Evolutionary conservation across 2,797 vertebrate genomes (phyloP).

Genomic region (Linurgus olivaceus): DNA sequence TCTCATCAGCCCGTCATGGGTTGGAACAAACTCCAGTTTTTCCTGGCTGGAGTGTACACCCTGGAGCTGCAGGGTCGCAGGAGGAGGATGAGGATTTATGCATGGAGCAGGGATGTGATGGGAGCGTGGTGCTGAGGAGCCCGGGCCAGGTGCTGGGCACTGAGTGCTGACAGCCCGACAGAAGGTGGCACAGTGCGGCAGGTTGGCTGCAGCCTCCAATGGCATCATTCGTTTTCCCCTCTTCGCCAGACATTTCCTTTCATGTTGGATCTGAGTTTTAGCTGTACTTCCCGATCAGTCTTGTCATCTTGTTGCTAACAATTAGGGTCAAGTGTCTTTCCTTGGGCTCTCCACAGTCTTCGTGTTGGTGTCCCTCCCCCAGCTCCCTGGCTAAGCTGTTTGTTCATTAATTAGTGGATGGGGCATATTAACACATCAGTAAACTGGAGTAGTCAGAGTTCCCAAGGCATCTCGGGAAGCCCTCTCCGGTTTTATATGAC

Average conservation of each 20-base stretch:
- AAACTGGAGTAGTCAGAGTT: conserved; percentile 62
- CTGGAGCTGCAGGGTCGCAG: not conserved
- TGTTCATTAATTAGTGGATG: conserved; percentile 71
- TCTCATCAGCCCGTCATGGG: not conserved
- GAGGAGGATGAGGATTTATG: not conserved
- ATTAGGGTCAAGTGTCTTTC: conserved; percentile 65
- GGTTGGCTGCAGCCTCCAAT: conserved; percentile 20
- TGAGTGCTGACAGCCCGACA: not conserved
- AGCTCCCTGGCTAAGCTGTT: conserved; percentile 63
- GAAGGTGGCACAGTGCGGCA: conserved; percentile 9
- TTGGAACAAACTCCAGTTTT: not conserved
- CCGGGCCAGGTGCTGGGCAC: not conserved
- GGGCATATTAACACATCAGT: conserved; percentile 68
- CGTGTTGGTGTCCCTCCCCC: conserved; percentile 45
- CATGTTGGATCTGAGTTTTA: not conserved
- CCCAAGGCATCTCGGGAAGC: conserved; percentile 67
- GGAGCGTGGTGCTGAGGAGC: not conserved
- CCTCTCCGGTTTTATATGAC: conserved; percentile 62
- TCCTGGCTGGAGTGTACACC: not conserved
- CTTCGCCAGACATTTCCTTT: conserved; percentile 58
- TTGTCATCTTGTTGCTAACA: conserved; percentile 60
- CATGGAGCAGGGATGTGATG: not conserved
- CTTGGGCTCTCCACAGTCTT: conserved; percentile 15
- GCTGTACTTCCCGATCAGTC: conserved; percentile 38
- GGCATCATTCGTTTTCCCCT: not conserved